Base-by-base conservation (phyloP, 2,888 invertebrate species). In the Calephelis perditalis region DNA sequence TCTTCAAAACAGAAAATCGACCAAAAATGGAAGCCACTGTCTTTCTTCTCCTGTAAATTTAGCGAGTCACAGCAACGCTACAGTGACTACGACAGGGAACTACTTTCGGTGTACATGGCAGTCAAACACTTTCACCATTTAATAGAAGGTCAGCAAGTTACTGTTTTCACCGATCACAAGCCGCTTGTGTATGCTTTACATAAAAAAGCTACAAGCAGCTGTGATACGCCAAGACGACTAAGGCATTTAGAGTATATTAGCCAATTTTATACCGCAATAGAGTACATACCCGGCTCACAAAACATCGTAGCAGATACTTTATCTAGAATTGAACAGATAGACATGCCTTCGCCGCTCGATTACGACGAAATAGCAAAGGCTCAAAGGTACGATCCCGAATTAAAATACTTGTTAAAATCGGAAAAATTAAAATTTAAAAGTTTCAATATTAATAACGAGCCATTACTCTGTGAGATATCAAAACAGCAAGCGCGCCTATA, bases 241-340 rank as follows among this genome's bases (percentile, higher is more conserved):
- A 54, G 65, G 56, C 62, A 66, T 12, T 56, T 66, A 10, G 60
- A 63, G n/a, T 63, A 47, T 52, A 65, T 63, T n/a, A 62, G 63
- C 47, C 62, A 65, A 15, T 65, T 60, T 56, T 52, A 5, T 55
- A 55, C 36, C 7, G n/a, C 55, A 36, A 55, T 55, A 36, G n/a
- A 55, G 36, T 55, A 55, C 55, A 54, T 35, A 54, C 54, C 54
- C 36, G 36, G 55, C n/a, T 55, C 55, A 55, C 36, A 55, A 36
- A 55, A 55, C n/a, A 36, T 37, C 11, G 55, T 35, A 36, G 55
- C 55, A 36, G 54, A 36, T 36, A 7, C 54, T 11, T 36, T 54
- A 54, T 54, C 54, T 36, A 54, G 36, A 54, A 54, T 36, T 36
- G 36, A 35, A 49, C 36, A 56, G 9, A 60, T 63, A 15, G 60